A percentile compares a stretch with the other conserved stretches of the same genome.
Evolutionary conservation across 1,140 invertebrate genomes (phyloP).

Genomic region (Ceratina australensis): DNA sequence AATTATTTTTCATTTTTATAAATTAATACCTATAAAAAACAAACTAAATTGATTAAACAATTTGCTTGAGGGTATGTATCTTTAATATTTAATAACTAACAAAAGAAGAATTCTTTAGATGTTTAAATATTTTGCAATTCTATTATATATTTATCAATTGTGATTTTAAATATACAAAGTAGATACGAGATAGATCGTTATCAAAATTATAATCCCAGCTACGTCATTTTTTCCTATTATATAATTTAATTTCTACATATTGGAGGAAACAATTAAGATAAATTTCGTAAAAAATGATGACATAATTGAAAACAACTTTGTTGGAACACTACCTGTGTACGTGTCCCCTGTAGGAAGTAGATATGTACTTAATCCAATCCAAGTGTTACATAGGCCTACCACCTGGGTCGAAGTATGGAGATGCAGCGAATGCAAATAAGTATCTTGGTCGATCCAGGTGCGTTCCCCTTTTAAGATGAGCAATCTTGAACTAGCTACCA

Average conservation of each 20-base stretch:
- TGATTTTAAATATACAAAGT: too few relatives aligned
- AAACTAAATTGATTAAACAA: neutral
- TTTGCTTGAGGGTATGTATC: neutral
- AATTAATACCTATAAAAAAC: neutral
- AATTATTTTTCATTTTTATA: too few relatives aligned
- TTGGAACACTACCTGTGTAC: constrained; percentile 10
- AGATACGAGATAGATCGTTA: too few relatives aligned
- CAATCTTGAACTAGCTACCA: constrained; percentile 52
- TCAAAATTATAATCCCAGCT: neutral
- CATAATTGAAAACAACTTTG: constrained; percentile 29
- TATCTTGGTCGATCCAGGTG: constrained; percentile 56
- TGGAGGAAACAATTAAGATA: constrained; percentile 17
- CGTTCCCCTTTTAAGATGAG: constrained; percentile 57
- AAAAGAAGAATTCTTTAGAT: neutral
- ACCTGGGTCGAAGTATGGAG: constrained; percentile 36
- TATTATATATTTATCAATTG: too few relatives aligned
- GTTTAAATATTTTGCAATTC: too few relatives aligned
- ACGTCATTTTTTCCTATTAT: neutral
- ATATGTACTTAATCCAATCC: neutral
- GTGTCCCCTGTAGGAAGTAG: constrained; percentile 11
- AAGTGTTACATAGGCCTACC: constrained; percentile 32
- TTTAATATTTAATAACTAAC: neutral
- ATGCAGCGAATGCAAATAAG: constrained; percentile 55
- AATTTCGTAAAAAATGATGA: neutral
- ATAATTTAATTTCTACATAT: neutral